Evolutionary conservation across 2,113 vertebrate species (phyloP).

Genomic region (Speoplatyrhinus poulsoni): DNA sequence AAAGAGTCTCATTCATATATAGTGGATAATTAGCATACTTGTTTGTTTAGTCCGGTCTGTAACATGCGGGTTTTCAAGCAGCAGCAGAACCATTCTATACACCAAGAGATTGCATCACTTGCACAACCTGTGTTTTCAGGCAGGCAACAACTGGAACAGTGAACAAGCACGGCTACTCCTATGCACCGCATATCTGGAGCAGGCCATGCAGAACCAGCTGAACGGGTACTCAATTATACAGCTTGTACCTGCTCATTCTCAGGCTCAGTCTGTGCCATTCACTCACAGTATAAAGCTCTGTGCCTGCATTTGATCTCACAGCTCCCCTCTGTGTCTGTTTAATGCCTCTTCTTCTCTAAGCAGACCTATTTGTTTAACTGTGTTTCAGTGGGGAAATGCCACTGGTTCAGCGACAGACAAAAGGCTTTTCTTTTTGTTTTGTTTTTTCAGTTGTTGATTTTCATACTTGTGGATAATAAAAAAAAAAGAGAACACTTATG

Average conservation of each 20-base stretch:
- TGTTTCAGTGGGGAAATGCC: no score
- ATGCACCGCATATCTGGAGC: conserved; percentile 16
- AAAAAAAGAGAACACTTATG: no score
- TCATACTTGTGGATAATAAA: no score
- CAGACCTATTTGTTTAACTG: no score
- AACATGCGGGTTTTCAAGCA: not conserved
- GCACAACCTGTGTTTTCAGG: not conserved
- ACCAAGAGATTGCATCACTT: conserved; percentile 17
- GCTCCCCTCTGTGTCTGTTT: no score
- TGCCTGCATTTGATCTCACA: no score
- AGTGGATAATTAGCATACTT: not conserved
- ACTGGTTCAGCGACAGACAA: no score
- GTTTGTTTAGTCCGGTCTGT: conserved; percentile 34
- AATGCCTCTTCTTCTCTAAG: no score
- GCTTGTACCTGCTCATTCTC: not conserved
- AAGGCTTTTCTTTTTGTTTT: no score
- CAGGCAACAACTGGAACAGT: conserved; percentile 25
- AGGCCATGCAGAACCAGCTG: not conserved
- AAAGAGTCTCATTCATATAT: not conserved
- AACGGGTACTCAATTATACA: not conserved
- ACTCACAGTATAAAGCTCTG: no score
- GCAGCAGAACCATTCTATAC: conserved; percentile 17
- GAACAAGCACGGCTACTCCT: not conserved
- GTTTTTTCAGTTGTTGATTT: no score
- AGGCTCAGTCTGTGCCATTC: no score